phyloP scores from a whole-genome alignment of 2,888 invertebrate genomes.

The Folsomia manolachei region DNA sequence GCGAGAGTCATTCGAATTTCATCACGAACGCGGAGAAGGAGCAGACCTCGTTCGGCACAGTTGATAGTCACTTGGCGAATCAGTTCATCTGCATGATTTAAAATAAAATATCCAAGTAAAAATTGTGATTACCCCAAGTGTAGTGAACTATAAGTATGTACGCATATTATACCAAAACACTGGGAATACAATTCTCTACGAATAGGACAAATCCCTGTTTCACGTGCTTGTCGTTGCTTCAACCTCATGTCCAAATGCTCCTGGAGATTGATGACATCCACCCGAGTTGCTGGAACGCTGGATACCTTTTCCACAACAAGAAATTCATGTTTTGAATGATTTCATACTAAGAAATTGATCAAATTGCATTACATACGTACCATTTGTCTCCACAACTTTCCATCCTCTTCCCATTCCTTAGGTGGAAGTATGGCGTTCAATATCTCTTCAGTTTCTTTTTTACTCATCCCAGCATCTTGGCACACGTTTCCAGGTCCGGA shows the following conservation, averaged over 20 bases:
- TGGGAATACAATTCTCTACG: constrained; percentile 91
- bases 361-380: constrained; percentile 55
- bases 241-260: constrained; percentile 89
- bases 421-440: constrained; percentile 90
- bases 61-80: constrained; percentile 95
- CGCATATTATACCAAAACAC: constrained; percentile 85
- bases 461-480: constrained; percentile 43
- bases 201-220: constrained; percentile 94
- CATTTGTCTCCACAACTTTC: constrained; percentile 85
- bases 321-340: not conserved
- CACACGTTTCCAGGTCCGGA: constrained; percentile 36
- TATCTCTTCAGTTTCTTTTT: constrained; percentile 81
- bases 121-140: no score
- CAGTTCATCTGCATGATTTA: constrained; percentile 75
- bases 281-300: constrained; percentile 89
- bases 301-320: constrained; percentile 60
- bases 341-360: not conserved
- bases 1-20: constrained; percentile 95
- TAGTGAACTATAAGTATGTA: no score
- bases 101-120: no score
- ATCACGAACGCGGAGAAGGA: constrained; percentile 86
- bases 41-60: constrained; percentile 91
- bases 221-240: constrained; percentile 87
- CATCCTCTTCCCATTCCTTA: constrained; percentile 91
- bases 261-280: constrained; percentile 93